Percentiles rank a stretch among this genome's conserved stretches.
These are phyloP conservation scores for Phaenicophaeus curvirostris DNA, from an alignment of 2,797 vertebrate species.

Conservation along the genomic window DNA sequence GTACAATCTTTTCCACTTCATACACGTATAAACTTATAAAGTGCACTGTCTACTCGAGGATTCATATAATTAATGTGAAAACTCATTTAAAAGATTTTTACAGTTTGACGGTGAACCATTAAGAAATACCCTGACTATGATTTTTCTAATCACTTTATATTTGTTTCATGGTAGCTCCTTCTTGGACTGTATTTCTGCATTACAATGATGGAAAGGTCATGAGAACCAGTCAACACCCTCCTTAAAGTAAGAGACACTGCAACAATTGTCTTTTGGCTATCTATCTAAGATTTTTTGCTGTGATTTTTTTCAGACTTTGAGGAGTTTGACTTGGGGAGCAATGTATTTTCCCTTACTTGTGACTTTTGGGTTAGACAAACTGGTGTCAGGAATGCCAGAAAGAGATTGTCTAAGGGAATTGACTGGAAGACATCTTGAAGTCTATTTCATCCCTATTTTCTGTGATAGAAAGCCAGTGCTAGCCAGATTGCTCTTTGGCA, in stretches of 20 bases:
- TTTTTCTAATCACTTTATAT: not conserved
- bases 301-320: not conserved
- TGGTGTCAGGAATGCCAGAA: not conserved
- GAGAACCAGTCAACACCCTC: not conserved
- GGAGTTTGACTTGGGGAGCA: not conserved
- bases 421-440: not conserved
- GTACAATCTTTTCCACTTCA: not conserved
- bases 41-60: not conserved
- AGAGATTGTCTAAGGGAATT: not conserved
- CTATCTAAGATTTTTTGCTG: not conserved
- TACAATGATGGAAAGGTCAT: not conserved
- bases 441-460: not conserved
- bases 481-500: not conserved
- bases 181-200: not conserved
- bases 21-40: not conserved
- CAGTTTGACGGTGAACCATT: not conserved
- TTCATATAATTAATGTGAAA: not conserved
- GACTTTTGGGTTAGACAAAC: not conserved
- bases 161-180: not conserved
- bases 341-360: not conserved
- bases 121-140: not conserved
- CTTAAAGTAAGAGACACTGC: not conserved
- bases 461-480: not conserved
- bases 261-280: not conserved
- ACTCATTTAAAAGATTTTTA: not conserved